These are phyloP conservation scores for Rallus limicola DNA, from an alignment of 2,113 vertebrate species.

Conservation along the genomic window DNA sequence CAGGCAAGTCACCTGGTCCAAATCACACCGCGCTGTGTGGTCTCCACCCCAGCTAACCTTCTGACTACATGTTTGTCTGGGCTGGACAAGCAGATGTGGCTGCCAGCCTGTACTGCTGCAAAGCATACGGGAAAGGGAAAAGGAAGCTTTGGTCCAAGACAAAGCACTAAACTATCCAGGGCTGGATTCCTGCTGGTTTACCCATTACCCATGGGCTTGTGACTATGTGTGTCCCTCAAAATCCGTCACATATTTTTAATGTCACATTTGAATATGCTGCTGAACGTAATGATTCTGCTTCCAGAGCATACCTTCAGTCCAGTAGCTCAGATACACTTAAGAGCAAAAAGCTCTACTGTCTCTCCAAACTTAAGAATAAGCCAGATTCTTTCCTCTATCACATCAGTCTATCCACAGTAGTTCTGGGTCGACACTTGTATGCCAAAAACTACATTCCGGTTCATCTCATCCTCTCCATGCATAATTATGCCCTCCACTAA, in stretches of 20 bases:
- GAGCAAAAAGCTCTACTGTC: not conserved
- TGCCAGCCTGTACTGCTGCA: conserved; percentile 16
- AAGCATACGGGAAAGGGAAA: not conserved
- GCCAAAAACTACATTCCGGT: not conserved
- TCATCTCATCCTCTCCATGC: not conserved
- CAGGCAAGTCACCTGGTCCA: not conserved
- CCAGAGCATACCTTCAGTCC: not conserved
- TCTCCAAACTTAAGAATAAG: not conserved
- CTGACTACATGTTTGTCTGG: not conserved
- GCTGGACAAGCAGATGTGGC: not conserved
- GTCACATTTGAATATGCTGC: not conserved
- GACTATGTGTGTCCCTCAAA: not conserved
- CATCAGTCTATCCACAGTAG: not conserved
- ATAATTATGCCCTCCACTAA: not conserved
- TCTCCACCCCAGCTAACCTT: not conserved
- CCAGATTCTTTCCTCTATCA: not conserved
- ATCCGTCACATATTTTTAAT: not conserved
- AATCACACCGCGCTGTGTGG: not conserved
- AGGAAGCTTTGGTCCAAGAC: not conserved
- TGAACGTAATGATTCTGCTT: not conserved
- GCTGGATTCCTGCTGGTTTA: not conserved
- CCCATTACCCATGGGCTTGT: not conserved
- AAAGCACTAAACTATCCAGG: conserved; percentile 1
- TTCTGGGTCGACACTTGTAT: not conserved
- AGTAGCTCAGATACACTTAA: not conserved